Conservation (phyloP, 2,113 vertebrate species). For the Bubo scandiacus region DNA sequence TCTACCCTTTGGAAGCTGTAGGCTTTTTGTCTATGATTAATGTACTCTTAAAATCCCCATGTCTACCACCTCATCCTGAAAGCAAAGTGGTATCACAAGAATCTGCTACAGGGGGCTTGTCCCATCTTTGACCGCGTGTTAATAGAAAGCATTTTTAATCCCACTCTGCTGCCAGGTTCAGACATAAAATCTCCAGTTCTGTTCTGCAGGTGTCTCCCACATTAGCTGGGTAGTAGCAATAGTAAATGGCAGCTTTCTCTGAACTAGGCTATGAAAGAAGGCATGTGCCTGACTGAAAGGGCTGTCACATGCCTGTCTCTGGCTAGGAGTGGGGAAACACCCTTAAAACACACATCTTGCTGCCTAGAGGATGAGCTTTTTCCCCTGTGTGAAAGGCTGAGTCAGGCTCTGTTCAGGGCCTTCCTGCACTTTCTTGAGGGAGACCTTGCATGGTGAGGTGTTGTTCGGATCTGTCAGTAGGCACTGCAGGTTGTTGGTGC, state of each 20-base stretch:
- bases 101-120: not conserved
- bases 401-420: not conserved
- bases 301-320: not conserved
- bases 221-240: not conserved
- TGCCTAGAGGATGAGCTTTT: not conserved
- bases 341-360: not conserved
- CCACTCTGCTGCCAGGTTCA: not conserved
- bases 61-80: not conserved
- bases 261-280: not conserved
- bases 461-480: not conserved
- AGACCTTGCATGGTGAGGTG: not conserved
- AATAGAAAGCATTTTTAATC: not conserved
- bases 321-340: not conserved
- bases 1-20: not conserved
- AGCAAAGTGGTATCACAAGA: not conserved
- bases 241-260: not conserved
- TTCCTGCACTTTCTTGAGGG: not conserved
- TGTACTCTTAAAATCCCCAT: not conserved
- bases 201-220: not conserved
- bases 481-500: not conserved
- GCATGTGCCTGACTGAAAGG: rapidly evolving
- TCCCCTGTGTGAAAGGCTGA: not conserved
- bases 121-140: rapidly evolving
- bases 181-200: not conserved
- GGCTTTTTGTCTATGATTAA: conserved; percentile 21